Base-by-base conservation (phyloP, 2,797 vertebrate species). In the Serranus cabrilla region DNA sequence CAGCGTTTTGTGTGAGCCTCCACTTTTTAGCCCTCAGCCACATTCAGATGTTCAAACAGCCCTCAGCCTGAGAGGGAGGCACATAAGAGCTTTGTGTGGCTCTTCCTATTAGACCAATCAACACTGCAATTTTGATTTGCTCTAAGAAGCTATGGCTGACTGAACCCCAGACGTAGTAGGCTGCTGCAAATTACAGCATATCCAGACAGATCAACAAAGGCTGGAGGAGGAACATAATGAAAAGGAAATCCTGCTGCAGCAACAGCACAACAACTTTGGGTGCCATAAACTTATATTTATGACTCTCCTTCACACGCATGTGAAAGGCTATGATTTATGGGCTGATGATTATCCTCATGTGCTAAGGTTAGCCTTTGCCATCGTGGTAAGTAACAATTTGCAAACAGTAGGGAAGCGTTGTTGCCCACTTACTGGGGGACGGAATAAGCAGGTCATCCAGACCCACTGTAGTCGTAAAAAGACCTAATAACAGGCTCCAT, bases 311-410 rank as follows among this genome's bases (percentile, higher is more conserved):
- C 16, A 17, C 42, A 54, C 2, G 3, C 21, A 18, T 56, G 58
- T 31, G 58, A 78, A 62, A 78, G 55, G 43, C 65, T 58, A 39
- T 55, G 40, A 86, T 91, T 91, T 71, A 78, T 27, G 23, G 13
- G 27, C 12, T 55, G 34, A 66, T 45, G n/a, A 78, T 74, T 81
- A 67, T 75, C 60, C 60, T 40, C 45, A 42, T 76, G 27, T 50
- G 51, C 56, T 76, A 72, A 64, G 27, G 50, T 25, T 13, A 55
- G 66, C 40, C 34, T 43, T 71, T 39, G n/a, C 20, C 27, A 43
- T 56, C 68, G 31, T 12, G n/a, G 57, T 79, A 85, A 80, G 65
- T 71, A 78, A 80, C 81, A 85, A 87, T 90, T 89, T 84, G 51
- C 43, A 51, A 87, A 82, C 84, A 39, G 75, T 34, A 49, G 77